These are phyloP conservation scores for Helarctos malayanus DNA, from an alignment of 2,797 vertebrate species.

Conservation along the genomic window DNA sequence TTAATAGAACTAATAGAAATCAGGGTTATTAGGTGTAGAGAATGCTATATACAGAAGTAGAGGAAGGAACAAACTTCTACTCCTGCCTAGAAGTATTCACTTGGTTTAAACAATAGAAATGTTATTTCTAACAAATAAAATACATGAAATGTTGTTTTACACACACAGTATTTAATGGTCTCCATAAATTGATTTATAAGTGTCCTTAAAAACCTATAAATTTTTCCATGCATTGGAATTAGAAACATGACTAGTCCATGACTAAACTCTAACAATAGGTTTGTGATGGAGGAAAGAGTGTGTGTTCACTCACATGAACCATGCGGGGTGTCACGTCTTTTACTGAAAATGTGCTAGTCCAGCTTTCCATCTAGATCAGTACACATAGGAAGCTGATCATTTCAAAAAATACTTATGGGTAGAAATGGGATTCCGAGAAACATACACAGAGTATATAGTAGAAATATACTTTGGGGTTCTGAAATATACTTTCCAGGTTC, in stretches of 20 bases:
- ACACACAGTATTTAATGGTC: not conserved
- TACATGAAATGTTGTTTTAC: not conserved
- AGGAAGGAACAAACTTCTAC: not conserved
- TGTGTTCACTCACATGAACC: not conserved
- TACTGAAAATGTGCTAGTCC: not conserved
- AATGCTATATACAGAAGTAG: not conserved
- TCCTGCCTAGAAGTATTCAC: not conserved
- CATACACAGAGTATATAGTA: not conserved
- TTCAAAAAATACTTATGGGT: not conserved
- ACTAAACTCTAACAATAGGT: not conserved
- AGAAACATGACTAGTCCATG: not conserved
- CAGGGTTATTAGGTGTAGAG: not conserved
- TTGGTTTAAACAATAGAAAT: not conserved
- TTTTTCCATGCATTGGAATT: not conserved
- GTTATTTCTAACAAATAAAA: not conserved
- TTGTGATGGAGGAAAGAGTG: not conserved
- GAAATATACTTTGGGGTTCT: not conserved
- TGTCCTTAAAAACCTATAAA: conserved; percentile 5
- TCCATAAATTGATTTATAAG: not conserved
- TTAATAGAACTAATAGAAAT: not conserved
- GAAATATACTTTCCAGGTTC: not conserved
- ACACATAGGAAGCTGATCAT: not conserved
- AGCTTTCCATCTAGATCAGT: conserved; percentile 5
- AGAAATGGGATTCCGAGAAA: conserved; percentile 23
- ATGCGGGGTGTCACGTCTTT: not conserved